Base-by-base conservation (phyloP, 2,797 vertebrate genomes). In the Eidolon dupreanum region DNA sequence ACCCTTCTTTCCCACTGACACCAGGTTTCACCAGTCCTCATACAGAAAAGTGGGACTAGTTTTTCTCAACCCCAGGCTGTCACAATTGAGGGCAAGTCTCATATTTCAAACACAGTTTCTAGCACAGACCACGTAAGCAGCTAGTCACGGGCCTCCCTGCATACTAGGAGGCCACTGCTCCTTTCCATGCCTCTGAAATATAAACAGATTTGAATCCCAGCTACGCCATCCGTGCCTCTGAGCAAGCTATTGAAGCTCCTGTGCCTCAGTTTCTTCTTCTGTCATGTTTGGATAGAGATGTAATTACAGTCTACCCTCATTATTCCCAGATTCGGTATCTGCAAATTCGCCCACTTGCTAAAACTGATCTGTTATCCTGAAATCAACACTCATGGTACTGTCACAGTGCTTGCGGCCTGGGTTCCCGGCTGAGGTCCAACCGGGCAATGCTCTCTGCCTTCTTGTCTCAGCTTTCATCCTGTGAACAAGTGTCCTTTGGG, bases 371-470 rank as follows among this genome's bases (percentile, higher is more conserved):
- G 19, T 51, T 57, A 84, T n/a, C 70, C 33, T 61, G 46, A 93
- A 68, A 94, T 57, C 33, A 24, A 46, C 13, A 53, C 28, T 51
- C 46, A 3, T 3, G 6, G 41, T 19, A 16, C 24, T 75, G 79
- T 17, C 4, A 0, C 61, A 9, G 53, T 5, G 1, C 9, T 24
- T 2, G 3, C 61, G 57, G 38, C 1, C 9, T 70, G 15, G 2
- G 46, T 22, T 63, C 24, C n/a, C 55, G 8, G 11, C 28, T 1
- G 22, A n/a, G 26, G 61, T 15, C 33, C 57, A n/a, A 36, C 22
- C 9, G 20, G 13, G 31, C 9, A 41, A 38, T 0, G 19, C 3
- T 22, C 66, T 15, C 63, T 22, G 51, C 16, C 38, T 36, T 63
- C 43, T 43, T 55, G 79, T 38, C 46, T 66, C 85, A 46, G 61